A percentile compares a stretch with the other conserved stretches of the same genome.
phyloP scores from a whole-genome alignment of 2,888 invertebrate species.

The Xestoiulus laeticollis region DNA sequence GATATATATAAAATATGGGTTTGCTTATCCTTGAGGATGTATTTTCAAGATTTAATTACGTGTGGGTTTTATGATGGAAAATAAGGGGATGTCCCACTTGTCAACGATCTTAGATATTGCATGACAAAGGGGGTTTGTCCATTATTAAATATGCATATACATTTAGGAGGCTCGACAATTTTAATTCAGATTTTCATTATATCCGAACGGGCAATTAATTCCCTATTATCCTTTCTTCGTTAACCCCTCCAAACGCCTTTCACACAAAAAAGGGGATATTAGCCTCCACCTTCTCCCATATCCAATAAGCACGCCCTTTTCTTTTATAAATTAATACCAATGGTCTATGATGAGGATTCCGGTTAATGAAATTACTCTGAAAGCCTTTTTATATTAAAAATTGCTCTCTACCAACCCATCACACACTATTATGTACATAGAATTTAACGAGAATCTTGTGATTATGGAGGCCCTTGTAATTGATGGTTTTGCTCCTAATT shows the following conservation, averaged over 20 bases:
- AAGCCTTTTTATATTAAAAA: background rate
- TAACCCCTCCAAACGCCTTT: background rate
- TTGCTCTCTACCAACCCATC: background rate
- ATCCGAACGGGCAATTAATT: background rate
- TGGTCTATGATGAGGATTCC: background rate
- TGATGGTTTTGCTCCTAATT: background rate
- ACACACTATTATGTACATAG: background rate
- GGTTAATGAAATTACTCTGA: conserved; percentile 32
- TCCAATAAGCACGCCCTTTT: background rate
- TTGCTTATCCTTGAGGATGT: no score
- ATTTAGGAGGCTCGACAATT: background rate
- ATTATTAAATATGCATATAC: background rate
- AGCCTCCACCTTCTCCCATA: background rate
- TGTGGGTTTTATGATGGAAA: background rate
- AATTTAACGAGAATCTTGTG: no score
- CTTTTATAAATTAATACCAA: background rate
- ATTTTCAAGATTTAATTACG: background rate
- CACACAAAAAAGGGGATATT: background rate
- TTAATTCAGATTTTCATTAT: background rate
- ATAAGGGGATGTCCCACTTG: background rate
- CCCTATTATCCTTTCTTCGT: conserved; percentile 16
- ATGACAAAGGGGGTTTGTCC: background rate
- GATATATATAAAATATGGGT: no score
- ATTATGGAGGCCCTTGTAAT: background rate
- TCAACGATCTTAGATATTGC: background rate